Conservation (phyloP, 2,797 vertebrate genomes). For the Rhynchotus rufescens region DNA sequence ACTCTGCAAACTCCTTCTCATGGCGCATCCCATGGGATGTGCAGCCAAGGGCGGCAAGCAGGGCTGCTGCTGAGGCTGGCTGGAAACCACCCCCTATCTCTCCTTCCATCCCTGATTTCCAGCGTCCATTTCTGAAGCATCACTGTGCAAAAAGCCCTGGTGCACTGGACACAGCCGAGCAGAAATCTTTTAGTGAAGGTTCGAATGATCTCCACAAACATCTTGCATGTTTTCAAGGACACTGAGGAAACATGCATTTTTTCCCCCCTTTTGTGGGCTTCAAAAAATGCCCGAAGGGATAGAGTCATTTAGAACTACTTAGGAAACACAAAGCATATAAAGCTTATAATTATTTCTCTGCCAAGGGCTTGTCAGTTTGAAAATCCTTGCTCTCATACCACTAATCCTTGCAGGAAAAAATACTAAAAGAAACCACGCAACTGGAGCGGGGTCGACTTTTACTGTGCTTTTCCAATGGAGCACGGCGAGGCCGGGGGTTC, state of each 20-base stretch:
- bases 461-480: neutral
- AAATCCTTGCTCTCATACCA: slow-evolving; percentile 65
- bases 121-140: slow-evolving; percentile 33
- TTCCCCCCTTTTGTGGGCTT: neutral
- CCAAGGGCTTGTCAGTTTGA: slow-evolving; percentile 71
- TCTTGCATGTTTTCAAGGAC: slow-evolving; percentile 43
- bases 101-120: slow-evolving; percentile 24
- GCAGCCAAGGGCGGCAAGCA: neutral
- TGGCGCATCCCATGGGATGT: neutral
- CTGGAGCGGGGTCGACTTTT: slow-evolving; percentile 14
- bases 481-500: neutral
- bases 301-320: slow-evolving; percentile 66
- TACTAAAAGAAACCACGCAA: neutral
- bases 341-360: slow-evolving; percentile 69
- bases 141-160: slow-evolving; percentile 15
- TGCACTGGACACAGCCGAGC: neutral
- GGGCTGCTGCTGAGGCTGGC: neutral
- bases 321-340: slow-evolving; percentile 62
- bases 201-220: slow-evolving; percentile 7
- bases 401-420: slow-evolving; percentile 56
- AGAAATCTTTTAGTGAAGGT: slow-evolving; percentile 12
- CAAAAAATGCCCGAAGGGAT: slow-evolving; percentile 26
- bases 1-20: no score
- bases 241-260: slow-evolving; percentile 27
- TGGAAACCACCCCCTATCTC: neutral